A percentile compares a stretch with the other conserved stretches of the same genome.
Conservation (phyloP, 2,797 vertebrate species). For the Centroberyx gerrardi region DNA sequence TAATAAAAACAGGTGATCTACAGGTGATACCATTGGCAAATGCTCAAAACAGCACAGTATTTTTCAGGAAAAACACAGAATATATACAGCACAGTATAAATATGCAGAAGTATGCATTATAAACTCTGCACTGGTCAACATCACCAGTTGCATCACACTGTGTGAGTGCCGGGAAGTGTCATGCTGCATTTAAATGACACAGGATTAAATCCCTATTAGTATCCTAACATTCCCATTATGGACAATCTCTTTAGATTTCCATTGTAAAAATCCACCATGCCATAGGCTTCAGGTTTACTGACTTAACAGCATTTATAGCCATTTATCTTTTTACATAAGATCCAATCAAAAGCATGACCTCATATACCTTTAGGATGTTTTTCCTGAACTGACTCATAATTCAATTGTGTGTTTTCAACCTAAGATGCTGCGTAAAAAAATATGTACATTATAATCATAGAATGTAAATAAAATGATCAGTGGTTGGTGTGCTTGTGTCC, state of each 20-base stretch:
- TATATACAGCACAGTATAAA: neutral
- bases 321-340: slow-evolving; percentile 11
- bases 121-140: neutral
- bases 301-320: neutral
- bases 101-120: slow-evolving; percentile 1
- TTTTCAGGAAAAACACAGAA: neutral
- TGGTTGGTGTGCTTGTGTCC: neutral
- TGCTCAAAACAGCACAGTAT: no score
- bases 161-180: neutral
- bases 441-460: neutral
- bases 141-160: neutral
- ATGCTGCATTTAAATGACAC: slow-evolving; percentile 6
- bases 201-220: slow-evolving; percentile 31
- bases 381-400: neutral
- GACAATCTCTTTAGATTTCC: neutral
- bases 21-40: no score
- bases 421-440: neutral
- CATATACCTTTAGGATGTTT: neutral
- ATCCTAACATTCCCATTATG: neutral
- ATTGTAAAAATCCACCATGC: neutral
- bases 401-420: no score
- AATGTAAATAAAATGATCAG: neutral
- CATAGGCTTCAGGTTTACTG: no score
- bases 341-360: neutral
- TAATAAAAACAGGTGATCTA: no score